Evolutionary conservation across 2,113 vertebrate species (phyloP).

Genomic region (Craseonycteris thonglongyai): DNA sequence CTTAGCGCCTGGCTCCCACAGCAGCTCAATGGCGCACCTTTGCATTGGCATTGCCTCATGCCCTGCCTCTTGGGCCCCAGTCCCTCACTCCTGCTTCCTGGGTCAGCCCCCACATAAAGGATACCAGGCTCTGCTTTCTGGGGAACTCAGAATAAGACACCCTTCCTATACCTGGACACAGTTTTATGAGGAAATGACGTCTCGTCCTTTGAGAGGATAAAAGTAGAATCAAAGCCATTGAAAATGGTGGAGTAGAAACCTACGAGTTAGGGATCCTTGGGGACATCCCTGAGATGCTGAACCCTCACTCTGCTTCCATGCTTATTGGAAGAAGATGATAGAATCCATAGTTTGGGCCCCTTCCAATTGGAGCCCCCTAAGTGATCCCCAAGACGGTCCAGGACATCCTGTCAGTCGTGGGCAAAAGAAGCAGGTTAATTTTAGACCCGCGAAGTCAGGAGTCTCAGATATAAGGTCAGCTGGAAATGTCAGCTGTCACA

Average conservation of each 20-base stretch:
- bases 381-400: not conserved
- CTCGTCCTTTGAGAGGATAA: not conserved
- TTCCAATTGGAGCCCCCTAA: not conserved
- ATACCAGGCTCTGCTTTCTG: not conserved
- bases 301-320: not conserved
- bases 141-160: not conserved
- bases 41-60: not conserved
- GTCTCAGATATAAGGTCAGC: not conserved
- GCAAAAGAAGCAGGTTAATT: not conserved
- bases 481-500: not conserved
- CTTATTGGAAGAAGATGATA: not conserved
- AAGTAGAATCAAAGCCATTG: not conserved
- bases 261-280: not conserved
- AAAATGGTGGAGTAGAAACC: not conserved
- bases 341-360: not conserved
- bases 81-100: not conserved
- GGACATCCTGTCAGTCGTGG: not conserved
- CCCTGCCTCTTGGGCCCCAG: not conserved
- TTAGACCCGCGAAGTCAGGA: not conserved
- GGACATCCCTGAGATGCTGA: not conserved
- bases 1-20: not conserved
- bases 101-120: not conserved
- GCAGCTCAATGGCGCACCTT: fast-evolving
- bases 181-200: not conserved
- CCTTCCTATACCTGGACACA: not conserved